Evolutionary conservation across 2,113 vertebrate species (phyloP).

Genomic region (Phylloscopus trochiloides): DNA sequence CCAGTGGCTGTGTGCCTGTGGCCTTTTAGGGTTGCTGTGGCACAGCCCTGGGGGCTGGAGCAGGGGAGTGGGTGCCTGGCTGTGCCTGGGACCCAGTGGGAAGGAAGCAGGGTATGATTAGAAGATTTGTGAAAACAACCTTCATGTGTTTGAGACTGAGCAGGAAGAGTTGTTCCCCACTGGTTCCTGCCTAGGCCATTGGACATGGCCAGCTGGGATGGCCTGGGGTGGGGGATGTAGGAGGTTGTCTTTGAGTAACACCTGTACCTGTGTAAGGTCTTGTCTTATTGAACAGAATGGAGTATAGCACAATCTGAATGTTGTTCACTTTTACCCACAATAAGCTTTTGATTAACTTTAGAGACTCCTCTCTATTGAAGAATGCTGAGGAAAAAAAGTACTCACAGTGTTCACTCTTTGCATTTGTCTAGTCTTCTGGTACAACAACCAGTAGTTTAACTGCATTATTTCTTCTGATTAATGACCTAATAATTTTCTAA

Average conservation of each 20-base stretch:
- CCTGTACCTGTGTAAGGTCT: not conserved
- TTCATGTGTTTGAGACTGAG: rapidly evolving
- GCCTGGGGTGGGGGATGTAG: rapidly evolving
- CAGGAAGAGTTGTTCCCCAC: not conserved
- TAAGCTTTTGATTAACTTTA: not conserved
- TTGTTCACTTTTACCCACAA: not conserved
- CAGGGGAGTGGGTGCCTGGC: rapidly evolving
- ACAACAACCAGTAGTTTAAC: not conserved
- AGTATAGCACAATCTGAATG: not conserved
- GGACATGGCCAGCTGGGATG: not conserved
- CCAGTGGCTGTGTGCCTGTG: not conserved
- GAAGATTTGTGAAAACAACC: not conserved
- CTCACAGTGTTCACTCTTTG: not conserved
- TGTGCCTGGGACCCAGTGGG: not conserved
- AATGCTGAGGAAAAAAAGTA: not conserved
- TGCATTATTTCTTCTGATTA: not conserved
- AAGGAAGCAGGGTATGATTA: not conserved
- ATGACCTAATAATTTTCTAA: not conserved
- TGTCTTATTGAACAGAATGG: not conserved
- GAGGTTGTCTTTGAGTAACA: not conserved
- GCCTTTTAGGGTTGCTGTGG: rapidly evolving
- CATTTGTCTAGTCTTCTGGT: not conserved
- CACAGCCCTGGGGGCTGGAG: not conserved
- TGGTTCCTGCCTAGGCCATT: rapidly evolving
- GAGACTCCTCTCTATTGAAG: not conserved